phyloP scores from a whole-genome alignment of 2,797 vertebrate genomes.

The Sciaenops ocellatus region DNA sequence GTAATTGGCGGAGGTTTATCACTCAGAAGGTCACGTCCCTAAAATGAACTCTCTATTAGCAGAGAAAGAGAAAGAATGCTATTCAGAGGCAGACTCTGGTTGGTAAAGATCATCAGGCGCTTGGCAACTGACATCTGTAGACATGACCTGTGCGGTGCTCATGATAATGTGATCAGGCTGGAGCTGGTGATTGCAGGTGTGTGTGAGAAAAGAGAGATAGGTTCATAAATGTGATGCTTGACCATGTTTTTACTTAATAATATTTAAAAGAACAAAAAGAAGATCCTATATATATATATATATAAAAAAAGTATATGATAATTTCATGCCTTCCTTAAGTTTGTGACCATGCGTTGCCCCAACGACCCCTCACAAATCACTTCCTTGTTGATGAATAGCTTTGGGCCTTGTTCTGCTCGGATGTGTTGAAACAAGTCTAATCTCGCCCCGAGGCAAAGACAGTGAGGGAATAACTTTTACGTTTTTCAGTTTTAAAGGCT shows the following conservation, averaged over 20 bases:
- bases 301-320: slow-evolving; percentile 9
- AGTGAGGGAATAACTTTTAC: slow-evolving; percentile 81
- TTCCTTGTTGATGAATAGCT: slow-evolving; percentile 47
- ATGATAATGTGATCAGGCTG: slow-evolving; percentile 23
- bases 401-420: slow-evolving; percentile 49
- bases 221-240: background rate
- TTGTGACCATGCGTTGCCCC: slow-evolving; percentile 53
- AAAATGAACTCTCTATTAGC: slow-evolving; percentile 56
- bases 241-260: slow-evolving; percentile 1
- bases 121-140: slow-evolving; percentile 19
- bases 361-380: slow-evolving; percentile 68
- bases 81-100: slow-evolving; percentile 51
- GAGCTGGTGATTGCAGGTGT: slow-evolving; percentile 37
- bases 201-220: background rate
- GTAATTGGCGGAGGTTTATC: slow-evolving; percentile 61
- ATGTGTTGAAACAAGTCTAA: slow-evolving; percentile 80
- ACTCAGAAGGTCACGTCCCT: slow-evolving; percentile 70
- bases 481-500: slow-evolving; percentile 81
- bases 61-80: slow-evolving; percentile 42
- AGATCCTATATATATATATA: background rate
- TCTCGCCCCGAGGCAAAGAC: slow-evolving; percentile 71
- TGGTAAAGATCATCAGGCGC: slow-evolving; percentile 39
- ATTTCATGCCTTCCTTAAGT: slow-evolving; percentile 33
- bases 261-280: slow-evolving; percentile 1
- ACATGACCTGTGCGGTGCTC: slow-evolving; percentile 20